Conservation (phyloP, 2,113 vertebrate genomes). For the Climacteris rufus region DNA sequence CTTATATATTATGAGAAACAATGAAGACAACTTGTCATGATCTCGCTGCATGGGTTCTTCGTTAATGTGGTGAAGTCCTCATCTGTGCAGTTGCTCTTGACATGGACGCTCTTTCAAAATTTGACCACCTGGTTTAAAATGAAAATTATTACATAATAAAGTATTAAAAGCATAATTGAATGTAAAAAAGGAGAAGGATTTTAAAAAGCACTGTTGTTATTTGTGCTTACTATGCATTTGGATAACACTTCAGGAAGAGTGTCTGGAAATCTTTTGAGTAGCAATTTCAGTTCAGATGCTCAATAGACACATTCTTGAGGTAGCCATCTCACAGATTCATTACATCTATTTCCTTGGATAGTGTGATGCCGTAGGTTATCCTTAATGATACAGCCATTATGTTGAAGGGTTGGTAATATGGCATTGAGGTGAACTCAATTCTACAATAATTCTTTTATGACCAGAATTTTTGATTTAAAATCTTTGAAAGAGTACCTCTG, state of each 20-base stretch:
- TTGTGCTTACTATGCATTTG: background rate
- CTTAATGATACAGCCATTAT: background rate
- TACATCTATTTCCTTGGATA: rapidly evolving
- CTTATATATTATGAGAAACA: background rate
- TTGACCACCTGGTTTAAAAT: background rate
- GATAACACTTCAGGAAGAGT: background rate
- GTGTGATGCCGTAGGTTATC: background rate
- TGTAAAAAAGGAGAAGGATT: background rate
- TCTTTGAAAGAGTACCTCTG: background rate
- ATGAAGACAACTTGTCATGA: background rate
- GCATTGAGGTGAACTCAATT: background rate
- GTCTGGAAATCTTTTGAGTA: background rate
- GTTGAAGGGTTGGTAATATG: background rate
- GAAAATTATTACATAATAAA: background rate
- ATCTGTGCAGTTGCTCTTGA: background rate
- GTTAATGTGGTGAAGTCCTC: background rate
- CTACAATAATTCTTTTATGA: background rate
- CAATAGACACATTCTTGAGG: background rate
- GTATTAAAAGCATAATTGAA: background rate
- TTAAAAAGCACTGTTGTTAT: background rate
- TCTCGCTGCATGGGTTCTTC: background rate
- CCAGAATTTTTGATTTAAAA: background rate
- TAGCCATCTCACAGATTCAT: background rate
- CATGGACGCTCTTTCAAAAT: background rate
- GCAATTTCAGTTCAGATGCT: background rate